Base-by-base conservation (phyloP, 2,113 vertebrate species). In the Chiloscyllium plagiosum region DNA sequence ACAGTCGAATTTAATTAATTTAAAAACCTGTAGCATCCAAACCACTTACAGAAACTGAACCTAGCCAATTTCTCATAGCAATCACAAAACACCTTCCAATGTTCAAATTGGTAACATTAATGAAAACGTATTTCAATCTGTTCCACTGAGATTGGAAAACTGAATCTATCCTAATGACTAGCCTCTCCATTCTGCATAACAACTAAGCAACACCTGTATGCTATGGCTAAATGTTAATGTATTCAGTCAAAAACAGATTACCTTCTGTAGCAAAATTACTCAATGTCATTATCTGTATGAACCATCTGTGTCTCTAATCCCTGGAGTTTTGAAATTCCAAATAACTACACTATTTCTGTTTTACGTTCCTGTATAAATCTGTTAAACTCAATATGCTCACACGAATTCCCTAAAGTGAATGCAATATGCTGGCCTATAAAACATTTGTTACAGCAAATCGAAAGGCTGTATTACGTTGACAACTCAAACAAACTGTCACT, bases 311-410 rank as follows among this genome's bases (percentile, higher is more conserved):
- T 97, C 96, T 96, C 96, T 96, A 97, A 97, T 97, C 97, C 97
- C 97, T 96, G 86, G 96, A 96, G 97, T 96, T 98, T 96, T n/a
- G 96, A 97, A 97, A 96, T 96, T 96, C 96, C 4, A 37, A 97
- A 96, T 0, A 95, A 97, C 97, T 96, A 97, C 95, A 97, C 97
- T 98, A 97, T 97, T 98, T 98, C 97, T 97, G 97, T 96, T 98
- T 97, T 97, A 97, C 96, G 96, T 98, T 97, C 97, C 97, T 96
- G 97, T 97, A 98, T 98, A 98, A 98, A 98, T 98, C 97, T 97
- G 72, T 97, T 97, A 96, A 97, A 96, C 96, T 97, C 97, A 98
- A 98, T 97, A 98, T 97, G 98, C 96, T 97, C 96, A 96, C 90
- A 86, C 96, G 96, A 98, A 97, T 97, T 97, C 97, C 97, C 97